phyloP scores from a whole-genome alignment of 2,113 vertebrate genomes.

The Campylomormyrus numenius region DNA sequence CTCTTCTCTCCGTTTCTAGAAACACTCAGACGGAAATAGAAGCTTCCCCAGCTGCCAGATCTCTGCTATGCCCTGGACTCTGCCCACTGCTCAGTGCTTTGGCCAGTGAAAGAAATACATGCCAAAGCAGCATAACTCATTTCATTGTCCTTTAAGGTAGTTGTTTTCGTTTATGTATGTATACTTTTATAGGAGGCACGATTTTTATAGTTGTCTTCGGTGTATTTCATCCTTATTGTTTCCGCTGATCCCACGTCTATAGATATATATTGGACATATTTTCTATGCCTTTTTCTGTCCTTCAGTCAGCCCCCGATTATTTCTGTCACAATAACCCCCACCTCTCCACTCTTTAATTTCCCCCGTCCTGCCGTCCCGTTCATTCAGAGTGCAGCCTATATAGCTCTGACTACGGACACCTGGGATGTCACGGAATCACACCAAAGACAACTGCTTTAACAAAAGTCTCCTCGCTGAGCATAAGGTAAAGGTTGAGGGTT shows the following conservation, averaged over 20 bases:
- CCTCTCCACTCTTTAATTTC: conserved; percentile 9
- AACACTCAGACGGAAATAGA: conserved; percentile 61
- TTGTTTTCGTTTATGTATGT: conserved; percentile 30
- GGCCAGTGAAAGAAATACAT: conserved; percentile 32
- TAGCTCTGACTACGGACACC: conserved; percentile 28
- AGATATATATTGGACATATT: not conserved
- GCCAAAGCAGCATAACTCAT: conserved; percentile 26
- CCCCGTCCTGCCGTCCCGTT: conserved; percentile 7
- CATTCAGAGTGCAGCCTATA: conserved; percentile 6
- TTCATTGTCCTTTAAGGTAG: conserved; percentile 29
- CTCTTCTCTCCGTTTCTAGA: conserved; percentile 47
- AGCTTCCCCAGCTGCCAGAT: conserved; percentile 49
- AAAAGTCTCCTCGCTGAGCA: conserved; percentile 49
- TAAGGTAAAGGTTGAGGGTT: conserved; percentile 51
- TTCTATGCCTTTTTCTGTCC: conserved; percentile 20
- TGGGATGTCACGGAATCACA: conserved; percentile 59
- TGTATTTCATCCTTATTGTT: not conserved
- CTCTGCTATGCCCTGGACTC: conserved; percentile 42
- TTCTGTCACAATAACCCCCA: conserved; percentile 3
- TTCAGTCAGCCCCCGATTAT: not conserved
- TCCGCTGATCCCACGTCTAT: conserved; percentile 3
- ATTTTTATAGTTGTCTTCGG: not conserved
- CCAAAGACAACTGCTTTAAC: conserved; percentile 51
- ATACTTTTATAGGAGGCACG: conserved; percentile 35
- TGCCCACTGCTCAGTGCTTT: conserved; percentile 19